phyloP scores from a whole-genome alignment of 2,888 invertebrate species.

The Tricholauxania praeusta region DNA sequence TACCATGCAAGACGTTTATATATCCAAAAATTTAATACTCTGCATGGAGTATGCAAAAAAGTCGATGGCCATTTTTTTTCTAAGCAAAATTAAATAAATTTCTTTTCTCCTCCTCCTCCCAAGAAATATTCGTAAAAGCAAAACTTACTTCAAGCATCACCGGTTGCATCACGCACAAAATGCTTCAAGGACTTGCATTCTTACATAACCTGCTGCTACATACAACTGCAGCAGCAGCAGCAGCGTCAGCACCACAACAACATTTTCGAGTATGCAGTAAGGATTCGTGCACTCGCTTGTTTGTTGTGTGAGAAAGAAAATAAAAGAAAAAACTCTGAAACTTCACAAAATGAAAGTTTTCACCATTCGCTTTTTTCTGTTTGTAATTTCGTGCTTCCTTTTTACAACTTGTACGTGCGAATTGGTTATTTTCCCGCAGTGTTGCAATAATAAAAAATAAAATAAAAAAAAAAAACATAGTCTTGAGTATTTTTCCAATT shows the following conservation, averaged over 20 bases:
- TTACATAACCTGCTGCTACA: conserved; percentile 1
- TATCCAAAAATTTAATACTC: too few species aligned
- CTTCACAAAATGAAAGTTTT: conserved; percentile 16
- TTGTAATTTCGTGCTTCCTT: background rate
- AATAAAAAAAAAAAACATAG: conserved; percentile 14
- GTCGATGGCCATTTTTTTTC: too few species aligned
- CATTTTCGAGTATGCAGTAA: conserved; percentile 14
- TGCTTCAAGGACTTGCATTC: conserved; percentile 18
- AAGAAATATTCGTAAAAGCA: too few species aligned
- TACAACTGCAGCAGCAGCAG: conserved; percentile 12
- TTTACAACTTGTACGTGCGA: conserved; percentile 32
- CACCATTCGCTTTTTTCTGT: background rate
- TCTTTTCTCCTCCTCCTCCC: too few species aligned
- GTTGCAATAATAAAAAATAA: conserved; percentile 9
- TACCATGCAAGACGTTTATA: too few species aligned
- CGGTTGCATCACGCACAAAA: conserved; percentile 12
- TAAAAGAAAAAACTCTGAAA: conserved; percentile 24
- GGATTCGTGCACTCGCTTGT: background rate
- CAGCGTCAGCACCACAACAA: conserved; percentile 10
- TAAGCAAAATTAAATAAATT: too few species aligned
- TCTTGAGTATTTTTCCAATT: conserved; percentile 29
- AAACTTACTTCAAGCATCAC: background rate
- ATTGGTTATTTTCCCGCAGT: conserved; percentile 13
- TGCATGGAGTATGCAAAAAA: too few species aligned
- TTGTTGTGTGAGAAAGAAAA: conserved; percentile 6